Evolutionary conservation across 2,797 vertebrate genomes (phyloP).

Genomic region (Silurus lanzhouensis): DNA sequence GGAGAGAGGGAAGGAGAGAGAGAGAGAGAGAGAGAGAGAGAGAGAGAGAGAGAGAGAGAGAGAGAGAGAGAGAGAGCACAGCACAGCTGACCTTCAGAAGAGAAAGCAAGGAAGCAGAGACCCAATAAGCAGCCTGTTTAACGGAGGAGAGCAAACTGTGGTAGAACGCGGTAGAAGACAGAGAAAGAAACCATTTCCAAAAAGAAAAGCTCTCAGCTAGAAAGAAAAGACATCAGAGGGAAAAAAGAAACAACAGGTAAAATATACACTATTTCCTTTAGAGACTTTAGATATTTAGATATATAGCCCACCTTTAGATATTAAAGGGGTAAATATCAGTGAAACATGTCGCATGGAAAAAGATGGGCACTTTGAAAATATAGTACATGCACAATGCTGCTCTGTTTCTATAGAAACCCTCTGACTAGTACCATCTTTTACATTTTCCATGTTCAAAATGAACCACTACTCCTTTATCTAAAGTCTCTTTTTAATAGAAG

Average conservation of each 20-base stretch:
- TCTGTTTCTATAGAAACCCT: constrained; percentile 71
- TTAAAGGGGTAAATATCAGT: constrained; percentile 21
- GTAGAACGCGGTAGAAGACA: constrained; percentile 33
- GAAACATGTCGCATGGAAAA: constrained; percentile 29
- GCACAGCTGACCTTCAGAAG: constrained; percentile 56
- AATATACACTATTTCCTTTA: constrained; percentile 51
- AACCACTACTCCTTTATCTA: background rate
- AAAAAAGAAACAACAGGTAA: constrained; percentile 79
- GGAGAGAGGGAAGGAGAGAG: constrained; percentile 46
- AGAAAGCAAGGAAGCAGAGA: constrained; percentile 46
- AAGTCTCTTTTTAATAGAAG: background rate
- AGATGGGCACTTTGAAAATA: constrained; percentile 52
- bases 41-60: constrained; percentile 34
- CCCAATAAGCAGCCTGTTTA: constrained; percentile 42
- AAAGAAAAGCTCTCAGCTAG: constrained; percentile 56
- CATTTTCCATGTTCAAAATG: background rate
- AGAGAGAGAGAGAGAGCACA: constrained; percentile 42
- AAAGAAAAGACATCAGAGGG: constrained; percentile 69
- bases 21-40: constrained; percentile 44
- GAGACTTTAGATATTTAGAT: constrained; percentile 3
- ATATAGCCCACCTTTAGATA: background rate
- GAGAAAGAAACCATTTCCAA: constrained; percentile 26
- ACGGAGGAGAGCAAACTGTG: constrained; percentile 45
- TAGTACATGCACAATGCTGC: constrained; percentile 48
- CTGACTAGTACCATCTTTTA: constrained; percentile 46